Conservation (phyloP, 2,797 vertebrate genomes). For the Otolemur crassicaudatus region DNA sequence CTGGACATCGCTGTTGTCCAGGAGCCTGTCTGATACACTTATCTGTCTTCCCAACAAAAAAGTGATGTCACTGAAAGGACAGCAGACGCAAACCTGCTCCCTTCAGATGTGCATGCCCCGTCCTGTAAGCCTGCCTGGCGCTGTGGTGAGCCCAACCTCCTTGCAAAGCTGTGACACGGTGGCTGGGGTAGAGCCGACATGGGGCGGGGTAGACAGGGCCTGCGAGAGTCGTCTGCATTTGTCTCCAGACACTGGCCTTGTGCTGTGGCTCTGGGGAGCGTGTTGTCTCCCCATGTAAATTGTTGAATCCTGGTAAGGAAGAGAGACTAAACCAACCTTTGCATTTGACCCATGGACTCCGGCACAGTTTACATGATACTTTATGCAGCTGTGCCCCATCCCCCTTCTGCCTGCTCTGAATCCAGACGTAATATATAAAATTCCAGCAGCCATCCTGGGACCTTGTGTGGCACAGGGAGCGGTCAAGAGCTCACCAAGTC, state of each 20-base stretch:
- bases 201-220: not conserved
- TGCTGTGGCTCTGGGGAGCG: not conserved
- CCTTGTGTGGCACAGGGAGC: not conserved
- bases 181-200: not conserved
- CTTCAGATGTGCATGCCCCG: not conserved
- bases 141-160: not conserved
- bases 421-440: not conserved
- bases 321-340: not conserved
- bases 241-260: not conserved
- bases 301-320: not conserved
- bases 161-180: not conserved
- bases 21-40: slow-evolving; percentile 1
- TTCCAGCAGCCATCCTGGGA: not conserved
- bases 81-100: not conserved
- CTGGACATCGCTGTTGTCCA: not conserved
- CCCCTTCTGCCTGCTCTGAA: slow-evolving; percentile 29
- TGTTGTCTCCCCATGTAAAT: not conserved
- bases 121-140: not conserved
- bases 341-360: not conserved
- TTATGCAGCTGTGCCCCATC: fast-evolving
- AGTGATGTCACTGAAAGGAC: slow-evolving; percentile 7
- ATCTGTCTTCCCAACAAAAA: slow-evolving; percentile 25
- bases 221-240: no score
- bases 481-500: not conserved
- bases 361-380: not conserved